A percentile compares a stretch with the other conserved stretches of the same genome.
phyloP scores from a whole-genome alignment of 2,888 invertebrate species.

The Muscina levida region DNA sequence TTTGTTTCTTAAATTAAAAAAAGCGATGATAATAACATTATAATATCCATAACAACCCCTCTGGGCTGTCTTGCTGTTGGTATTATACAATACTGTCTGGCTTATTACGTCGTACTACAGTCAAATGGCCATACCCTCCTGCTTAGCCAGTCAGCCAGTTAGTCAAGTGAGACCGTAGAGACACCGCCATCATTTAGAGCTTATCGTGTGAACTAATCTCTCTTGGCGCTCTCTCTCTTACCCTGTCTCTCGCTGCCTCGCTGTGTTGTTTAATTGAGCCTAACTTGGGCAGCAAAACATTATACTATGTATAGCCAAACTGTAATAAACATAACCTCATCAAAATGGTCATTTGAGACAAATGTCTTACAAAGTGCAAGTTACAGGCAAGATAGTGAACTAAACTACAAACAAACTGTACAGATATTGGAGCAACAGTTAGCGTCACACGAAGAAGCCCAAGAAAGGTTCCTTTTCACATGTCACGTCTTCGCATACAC shows the following conservation, averaged over 20 bases:
- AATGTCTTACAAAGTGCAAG: constrained; percentile 33
- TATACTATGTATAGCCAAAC: not conserved
- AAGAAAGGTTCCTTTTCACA: constrained; percentile 51
- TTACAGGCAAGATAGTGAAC: not conserved
- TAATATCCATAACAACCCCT: constrained; percentile 29
- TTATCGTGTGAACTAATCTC: constrained; percentile 72
- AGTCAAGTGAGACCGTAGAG: not conserved
- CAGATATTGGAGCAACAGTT: no score
- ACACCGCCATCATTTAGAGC: constrained; percentile 27
- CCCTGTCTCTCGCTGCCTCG: constrained; percentile 54
- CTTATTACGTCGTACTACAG: not conserved
- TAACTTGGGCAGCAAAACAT: constrained; percentile 43
- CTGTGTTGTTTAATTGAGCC: constrained; percentile 66
- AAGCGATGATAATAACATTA: constrained; percentile 12
- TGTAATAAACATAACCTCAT: constrained; percentile 57
- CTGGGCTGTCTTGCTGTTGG: not conserved
- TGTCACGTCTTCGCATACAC: constrained; percentile 56
- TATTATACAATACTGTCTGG: not conserved
- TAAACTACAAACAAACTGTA: not conserved
- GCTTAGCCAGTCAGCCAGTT: not conserved
- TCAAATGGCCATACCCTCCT: not conserved
- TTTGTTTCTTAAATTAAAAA: not conserved
- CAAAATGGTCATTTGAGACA: constrained; percentile 46
- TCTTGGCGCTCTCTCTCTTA: no score
- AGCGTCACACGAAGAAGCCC: constrained; percentile 41